These are phyloP conservation scores for Eupeodes corollae DNA, from an alignment of 1,140 invertebrate species.

Conservation along the genomic window DNA sequence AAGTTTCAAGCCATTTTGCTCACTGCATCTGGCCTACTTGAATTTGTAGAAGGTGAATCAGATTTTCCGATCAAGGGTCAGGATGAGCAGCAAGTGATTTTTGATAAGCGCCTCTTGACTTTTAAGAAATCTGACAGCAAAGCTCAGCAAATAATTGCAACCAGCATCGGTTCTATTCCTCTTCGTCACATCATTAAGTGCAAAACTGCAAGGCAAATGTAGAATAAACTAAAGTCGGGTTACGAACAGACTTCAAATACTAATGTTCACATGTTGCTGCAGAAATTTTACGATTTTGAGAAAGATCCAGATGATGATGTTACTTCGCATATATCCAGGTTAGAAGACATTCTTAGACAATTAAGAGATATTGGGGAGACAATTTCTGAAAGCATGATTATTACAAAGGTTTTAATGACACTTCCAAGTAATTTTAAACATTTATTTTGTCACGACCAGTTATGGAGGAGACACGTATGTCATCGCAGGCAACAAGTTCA, in stretches of 20 bases:
- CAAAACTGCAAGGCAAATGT: too few species aligned
- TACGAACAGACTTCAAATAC: conserved; percentile 12
- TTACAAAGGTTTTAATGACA: conserved; percentile 25
- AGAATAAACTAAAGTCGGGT: too few species aligned
- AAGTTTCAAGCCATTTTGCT: neutral
- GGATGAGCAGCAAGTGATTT: too few species aligned
- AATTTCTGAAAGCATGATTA: conserved; percentile 15
- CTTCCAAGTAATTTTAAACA: conserved; percentile 16
- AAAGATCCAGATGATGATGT: conserved; percentile 12
- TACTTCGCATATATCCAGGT: conserved; percentile 12
- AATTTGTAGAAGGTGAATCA: too few species aligned
- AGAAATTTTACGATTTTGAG: conserved; percentile 20
- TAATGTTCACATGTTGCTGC: conserved; percentile 25
- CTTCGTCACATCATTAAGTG: too few species aligned
- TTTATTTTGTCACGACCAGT: conserved; percentile 3
- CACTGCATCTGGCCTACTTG: too few species aligned
- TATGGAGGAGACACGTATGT: neutral
- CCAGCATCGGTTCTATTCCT: too few species aligned
- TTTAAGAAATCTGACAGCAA: too few species aligned
- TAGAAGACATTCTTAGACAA: conserved; percentile 6
- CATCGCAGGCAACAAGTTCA: neutral
- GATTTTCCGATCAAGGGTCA: too few species aligned
- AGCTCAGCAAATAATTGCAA: too few species aligned
- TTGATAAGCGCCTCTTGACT: too few species aligned
- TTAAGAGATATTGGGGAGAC: conserved; percentile 16